Evolutionary conservation across 2,888 invertebrate genomes (phyloP).

Genomic region (Aleiodes testaceus): DNA sequence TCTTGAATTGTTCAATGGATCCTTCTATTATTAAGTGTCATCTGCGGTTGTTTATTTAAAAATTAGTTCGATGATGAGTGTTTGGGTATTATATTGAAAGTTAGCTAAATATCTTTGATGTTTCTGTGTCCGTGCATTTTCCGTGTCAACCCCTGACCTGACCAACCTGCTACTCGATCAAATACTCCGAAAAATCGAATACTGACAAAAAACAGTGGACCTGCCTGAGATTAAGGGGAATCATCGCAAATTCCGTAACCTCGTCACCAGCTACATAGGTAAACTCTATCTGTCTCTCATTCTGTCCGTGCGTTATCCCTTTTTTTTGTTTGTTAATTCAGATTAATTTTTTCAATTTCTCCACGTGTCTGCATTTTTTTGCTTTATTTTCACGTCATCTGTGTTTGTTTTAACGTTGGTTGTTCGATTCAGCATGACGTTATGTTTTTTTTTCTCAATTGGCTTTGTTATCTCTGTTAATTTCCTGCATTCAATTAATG

Average conservation of each 20-base stretch:
- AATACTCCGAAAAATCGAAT: conserved; percentile 65
- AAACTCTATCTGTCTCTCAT: conserved; percentile 73
- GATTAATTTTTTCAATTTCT: neutral
- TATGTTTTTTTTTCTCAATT: neutral
- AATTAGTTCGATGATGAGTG: conserved; percentile 38
- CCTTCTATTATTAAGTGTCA: conserved; percentile 19
- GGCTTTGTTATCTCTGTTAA: neutral
- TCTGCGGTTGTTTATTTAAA: conserved; percentile 34
- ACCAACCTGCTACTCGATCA: conserved; percentile 66
- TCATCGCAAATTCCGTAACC: conserved; percentile 99
- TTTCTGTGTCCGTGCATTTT: conserved; percentile 73
- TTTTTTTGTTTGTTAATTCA: conserved; percentile 30
- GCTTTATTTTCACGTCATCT: neutral
- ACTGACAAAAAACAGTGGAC: conserved; percentile 87
- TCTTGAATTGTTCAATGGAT: conserved; percentile 22
- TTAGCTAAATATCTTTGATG: conserved; percentile 70
- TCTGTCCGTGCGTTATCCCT: conserved; percentile 57
- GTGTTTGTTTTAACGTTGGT: neutral
- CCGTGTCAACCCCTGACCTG: conserved; percentile 70
- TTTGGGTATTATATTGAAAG: conserved; percentile 43
- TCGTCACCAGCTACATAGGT: conserved; percentile 99
- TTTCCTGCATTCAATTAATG: conserved; percentile 10
- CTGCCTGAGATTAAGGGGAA: conserved; percentile 98
- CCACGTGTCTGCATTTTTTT: neutral
- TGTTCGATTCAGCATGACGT: conserved; percentile 15